These are phyloP conservation scores for Phyllostomus hastatus DNA, from an alignment of 2,113 vertebrate genomes.

Conservation along the genomic window DNA sequence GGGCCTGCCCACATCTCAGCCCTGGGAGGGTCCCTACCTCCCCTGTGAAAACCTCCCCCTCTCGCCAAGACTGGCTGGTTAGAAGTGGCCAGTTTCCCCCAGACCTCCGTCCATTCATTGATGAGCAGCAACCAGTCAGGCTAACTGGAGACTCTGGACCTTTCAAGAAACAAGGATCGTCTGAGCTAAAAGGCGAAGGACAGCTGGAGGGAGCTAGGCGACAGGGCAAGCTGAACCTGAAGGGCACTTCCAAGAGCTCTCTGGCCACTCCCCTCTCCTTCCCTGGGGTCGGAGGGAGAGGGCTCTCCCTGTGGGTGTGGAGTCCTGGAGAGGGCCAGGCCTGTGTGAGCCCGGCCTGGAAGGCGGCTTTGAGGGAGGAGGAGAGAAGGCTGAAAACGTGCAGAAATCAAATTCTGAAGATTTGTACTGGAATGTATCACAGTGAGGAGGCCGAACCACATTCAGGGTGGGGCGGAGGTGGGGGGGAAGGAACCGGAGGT, in stretches of 20 bases:
- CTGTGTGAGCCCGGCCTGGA: background rate
- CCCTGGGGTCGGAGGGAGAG: background rate
- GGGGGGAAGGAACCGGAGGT: background rate
- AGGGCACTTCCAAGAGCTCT: background rate
- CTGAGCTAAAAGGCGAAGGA: background rate
- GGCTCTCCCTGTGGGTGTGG: background rate
- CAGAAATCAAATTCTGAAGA: background rate
- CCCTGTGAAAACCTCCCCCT: background rate
- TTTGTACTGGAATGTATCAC: background rate
- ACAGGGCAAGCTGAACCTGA: background rate
- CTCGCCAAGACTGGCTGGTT: background rate
- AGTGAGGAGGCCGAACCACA: background rate
- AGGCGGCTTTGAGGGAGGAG: background rate
- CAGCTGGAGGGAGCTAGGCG: background rate
- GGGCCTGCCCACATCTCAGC: background rate
- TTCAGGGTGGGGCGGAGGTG: no score
- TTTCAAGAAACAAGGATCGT: background rate
- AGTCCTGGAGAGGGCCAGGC: background rate
- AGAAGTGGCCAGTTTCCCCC: background rate
- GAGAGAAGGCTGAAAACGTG: background rate
- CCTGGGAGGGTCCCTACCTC: background rate
- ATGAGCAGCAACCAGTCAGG: background rate
- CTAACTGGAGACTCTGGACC: background rate
- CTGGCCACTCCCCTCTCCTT: background rate
- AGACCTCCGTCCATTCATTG: background rate